Conservation (phyloP, 1,140 invertebrate genomes). For the Heliothis virescens region DNA sequence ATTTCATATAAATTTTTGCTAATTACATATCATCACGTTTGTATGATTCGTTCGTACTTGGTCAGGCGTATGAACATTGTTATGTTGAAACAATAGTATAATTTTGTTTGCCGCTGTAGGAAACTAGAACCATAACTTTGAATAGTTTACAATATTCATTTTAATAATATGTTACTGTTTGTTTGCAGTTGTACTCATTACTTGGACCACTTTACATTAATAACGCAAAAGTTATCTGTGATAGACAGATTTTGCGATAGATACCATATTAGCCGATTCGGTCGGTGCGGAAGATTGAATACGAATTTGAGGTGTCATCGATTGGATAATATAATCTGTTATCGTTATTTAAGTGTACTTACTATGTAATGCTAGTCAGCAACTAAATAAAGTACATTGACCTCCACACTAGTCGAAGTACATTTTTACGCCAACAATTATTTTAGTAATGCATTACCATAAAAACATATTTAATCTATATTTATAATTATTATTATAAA, state of each 20-base stretch:
- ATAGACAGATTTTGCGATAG: background rate
- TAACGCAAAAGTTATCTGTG: too few relatives aligned
- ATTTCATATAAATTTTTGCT: conserved; percentile 26
- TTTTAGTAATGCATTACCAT: background rate
- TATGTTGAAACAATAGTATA: background rate
- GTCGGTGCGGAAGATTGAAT: background rate
- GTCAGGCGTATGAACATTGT: conserved; percentile 2
- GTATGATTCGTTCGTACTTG: background rate
- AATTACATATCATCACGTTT: conserved; percentile 38
- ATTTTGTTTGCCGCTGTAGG: background rate
- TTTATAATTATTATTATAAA: too few relatives aligned
- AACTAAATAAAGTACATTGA: conserved; percentile 49
- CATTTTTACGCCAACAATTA: conserved; percentile 9
- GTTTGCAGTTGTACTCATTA: too few relatives aligned
- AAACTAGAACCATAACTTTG: background rate
- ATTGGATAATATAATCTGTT: conserved; percentile 42
- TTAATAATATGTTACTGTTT: too few relatives aligned
- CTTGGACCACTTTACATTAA: too few relatives aligned
- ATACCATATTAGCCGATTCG: background rate
- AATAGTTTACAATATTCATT: background rate
- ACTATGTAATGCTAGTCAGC: conserved; percentile 35
- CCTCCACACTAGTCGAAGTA: conserved; percentile 5
- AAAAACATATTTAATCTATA: too few relatives aligned
- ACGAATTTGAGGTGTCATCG: conserved; percentile 17
- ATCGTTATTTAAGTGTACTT: conserved; percentile 17